These are phyloP conservation scores for Trachythela sp. DNA, from an alignment of 64 coral and sea anemone genomes.

Conservation along the genomic window DNA sequence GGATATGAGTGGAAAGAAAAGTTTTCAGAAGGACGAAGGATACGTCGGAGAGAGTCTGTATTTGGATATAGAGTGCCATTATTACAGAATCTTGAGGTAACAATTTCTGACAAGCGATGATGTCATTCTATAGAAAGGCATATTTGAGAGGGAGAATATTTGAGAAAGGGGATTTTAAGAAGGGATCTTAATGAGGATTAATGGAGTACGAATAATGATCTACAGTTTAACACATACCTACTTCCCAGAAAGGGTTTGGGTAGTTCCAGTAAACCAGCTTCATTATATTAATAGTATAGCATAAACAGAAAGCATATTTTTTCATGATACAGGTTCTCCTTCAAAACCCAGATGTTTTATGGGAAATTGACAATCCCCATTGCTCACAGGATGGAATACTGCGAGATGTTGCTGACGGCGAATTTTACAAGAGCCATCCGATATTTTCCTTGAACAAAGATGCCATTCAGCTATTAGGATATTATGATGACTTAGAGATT, in stretches of 20 bases:
- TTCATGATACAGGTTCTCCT: background rate
- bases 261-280: too few relatives aligned
- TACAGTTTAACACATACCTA: too few relatives aligned
- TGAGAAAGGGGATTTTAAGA: too few relatives aligned
- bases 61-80: background rate
- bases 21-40: background rate
- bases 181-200: too few relatives aligned
- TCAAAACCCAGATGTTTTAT: background rate
- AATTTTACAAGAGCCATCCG: background rate
- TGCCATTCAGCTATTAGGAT: constrained; percentile 11
- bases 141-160: too few relatives aligned
- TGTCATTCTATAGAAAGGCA: too few relatives aligned
- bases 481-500: constrained; percentile 14
- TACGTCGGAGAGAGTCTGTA: background rate
- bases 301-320: too few relatives aligned
- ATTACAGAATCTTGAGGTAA: background rate
- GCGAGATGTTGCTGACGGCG: background rate
- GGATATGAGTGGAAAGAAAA: background rate
- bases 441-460: background rate
- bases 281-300: too few relatives aligned
- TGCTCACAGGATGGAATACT: background rate
- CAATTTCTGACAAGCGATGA: too few relatives aligned
- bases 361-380: background rate
- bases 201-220: too few relatives aligned
- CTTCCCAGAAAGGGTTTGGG: too few relatives aligned